Evolutionary conservation across 2,113 vertebrate genomes (phyloP), one percentile per base, ranked within the genome.

Genomic region (Cynopterus brachyotis): DNA sequence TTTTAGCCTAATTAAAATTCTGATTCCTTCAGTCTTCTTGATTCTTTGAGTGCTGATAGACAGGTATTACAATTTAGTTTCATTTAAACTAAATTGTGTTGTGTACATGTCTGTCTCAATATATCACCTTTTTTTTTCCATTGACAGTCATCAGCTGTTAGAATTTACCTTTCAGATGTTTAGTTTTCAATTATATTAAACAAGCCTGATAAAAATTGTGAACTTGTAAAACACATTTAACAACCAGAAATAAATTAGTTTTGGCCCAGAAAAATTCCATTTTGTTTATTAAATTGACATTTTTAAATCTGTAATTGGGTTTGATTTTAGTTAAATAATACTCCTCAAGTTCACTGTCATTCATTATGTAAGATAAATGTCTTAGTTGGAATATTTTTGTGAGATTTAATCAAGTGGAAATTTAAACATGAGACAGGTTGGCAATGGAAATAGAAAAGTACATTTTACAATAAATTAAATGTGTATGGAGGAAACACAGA

Each of bases 1-100:
- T 96, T 94, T n/a, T 8, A 93, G 83, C 86, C n/a, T 12, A 86
- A 28, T 85, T 96, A 32, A 64, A 79, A 94, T 84, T 82, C 5
- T 53, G 24, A 75, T 88, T 96, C 45, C 9, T 96, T 92, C 66
- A 47, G 0, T 19, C 96, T 97, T 95, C 45, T 47, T 82, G 6
- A 69, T 62, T 67, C 82, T 89, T 66, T 47, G 8, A 76, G 15
- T 66, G 50, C 57, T 86, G 55, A n/a, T 20, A 47, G 11, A 16
- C 66, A 60, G 17, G 9, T 94, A 45, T 37, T 72, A 84, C 70
- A 95, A 91, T 96, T 94, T 62, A 72, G 0, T 53, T 78, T 84
- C 20, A 5, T 85, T 97, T 64, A 91, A 91, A 88, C 86, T 50
- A 50, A 16, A 13, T 94, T 70, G n/a, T 73, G 20, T 70, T 91